A percentile compares a stretch with the other conserved stretches of the same genome.
Conservation (phyloP, 2,797 vertebrate species). For the Lemur catta region DNA sequence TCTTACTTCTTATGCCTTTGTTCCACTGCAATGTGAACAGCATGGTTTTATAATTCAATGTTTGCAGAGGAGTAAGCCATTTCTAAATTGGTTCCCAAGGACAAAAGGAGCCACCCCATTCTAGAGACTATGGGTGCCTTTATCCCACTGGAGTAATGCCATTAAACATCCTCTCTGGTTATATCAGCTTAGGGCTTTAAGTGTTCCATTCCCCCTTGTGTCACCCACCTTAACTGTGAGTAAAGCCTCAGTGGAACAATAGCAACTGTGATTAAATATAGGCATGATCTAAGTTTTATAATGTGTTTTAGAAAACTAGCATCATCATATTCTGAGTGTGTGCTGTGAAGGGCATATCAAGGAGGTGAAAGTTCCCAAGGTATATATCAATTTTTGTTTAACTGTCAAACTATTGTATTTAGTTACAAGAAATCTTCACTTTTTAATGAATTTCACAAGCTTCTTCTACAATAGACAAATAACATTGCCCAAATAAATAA, state of each 20-base stretch:
- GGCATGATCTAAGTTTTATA: not conserved
- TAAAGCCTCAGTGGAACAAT: not conserved
- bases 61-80: not conserved
- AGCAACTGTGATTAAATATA: not conserved
- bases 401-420: not conserved
- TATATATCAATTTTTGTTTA: not conserved
- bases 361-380: not conserved
- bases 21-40: not conserved
- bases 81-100: not conserved
- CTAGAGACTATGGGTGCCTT: not conserved
- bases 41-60: not conserved
- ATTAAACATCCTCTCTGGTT: not conserved
- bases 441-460: conserved; percentile 10
- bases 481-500: not conserved
- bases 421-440: conserved; percentile 7
- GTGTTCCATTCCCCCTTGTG: not conserved
- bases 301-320: not conserved
- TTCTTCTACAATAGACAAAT: conserved; percentile 1
- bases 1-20: not conserved
- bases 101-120: not conserved
- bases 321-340: not conserved
- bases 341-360: not conserved
- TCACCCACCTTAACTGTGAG: not conserved
- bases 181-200: not conserved
- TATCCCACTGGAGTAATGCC: not conserved